A percentile compares a stretch with the other conserved stretches of the same genome.
Conservation (phyloP, 2,888 invertebrate species). For the Eupithecia abbreviata region DNA sequence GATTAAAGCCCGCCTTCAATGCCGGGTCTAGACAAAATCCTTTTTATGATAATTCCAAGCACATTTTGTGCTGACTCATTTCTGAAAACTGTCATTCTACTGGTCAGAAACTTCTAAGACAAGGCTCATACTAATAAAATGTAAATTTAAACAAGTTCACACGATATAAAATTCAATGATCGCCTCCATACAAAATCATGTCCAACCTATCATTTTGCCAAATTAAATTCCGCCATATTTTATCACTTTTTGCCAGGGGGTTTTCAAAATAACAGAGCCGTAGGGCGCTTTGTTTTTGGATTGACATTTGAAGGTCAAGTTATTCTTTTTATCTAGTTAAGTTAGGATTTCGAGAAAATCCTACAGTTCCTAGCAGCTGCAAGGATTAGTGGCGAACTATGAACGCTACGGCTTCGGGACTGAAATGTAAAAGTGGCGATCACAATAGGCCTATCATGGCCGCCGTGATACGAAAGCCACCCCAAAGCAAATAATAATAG, state of each 20-base stretch:
- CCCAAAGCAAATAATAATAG: too few species aligned
- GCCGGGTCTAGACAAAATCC: not conserved
- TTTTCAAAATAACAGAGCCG: conserved; percentile 7
- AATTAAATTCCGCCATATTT: conserved; percentile 38
- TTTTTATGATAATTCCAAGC: not conserved
- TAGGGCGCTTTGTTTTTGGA: not conserved
- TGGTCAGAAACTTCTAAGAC: not conserved
- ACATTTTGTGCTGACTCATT: not conserved
- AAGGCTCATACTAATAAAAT: conserved; percentile 12
- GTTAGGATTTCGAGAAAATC: too few species aligned
- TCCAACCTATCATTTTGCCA: conserved; percentile 36
- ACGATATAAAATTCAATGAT: conserved; percentile 31
- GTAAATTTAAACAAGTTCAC: conserved; percentile 29
- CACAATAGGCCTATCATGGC: too few species aligned
- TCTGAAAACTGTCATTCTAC: not conserved
- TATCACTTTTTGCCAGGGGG: conserved; percentile 8
- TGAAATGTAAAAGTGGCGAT: too few species aligned
- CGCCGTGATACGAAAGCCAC: too few species aligned
- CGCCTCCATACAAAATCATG: conserved; percentile 23
- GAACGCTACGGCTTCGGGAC: too few species aligned
- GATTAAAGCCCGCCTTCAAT: not conserved
- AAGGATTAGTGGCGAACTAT: too few species aligned
- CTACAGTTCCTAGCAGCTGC: too few species aligned
- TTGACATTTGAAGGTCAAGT: not conserved
- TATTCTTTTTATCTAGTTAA: too few species aligned